phyloP scores from a whole-genome alignment of 2,113 vertebrate genomes.

The Antidorcas marsupialis region DNA sequence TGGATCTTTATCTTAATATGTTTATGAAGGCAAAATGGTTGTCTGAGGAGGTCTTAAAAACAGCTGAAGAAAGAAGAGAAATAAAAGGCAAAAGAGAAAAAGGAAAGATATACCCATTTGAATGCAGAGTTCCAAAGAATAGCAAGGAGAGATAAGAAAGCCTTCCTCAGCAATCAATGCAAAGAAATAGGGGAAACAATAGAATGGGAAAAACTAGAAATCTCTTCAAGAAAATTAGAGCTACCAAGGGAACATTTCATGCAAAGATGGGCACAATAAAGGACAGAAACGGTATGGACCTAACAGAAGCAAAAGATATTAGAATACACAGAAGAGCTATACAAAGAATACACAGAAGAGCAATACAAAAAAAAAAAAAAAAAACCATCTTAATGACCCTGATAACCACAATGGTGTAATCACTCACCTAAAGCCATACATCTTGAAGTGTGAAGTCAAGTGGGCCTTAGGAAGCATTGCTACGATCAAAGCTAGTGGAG shows the following conservation, averaged over 20 bases:
- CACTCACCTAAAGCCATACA: neutral
- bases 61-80: neutral
- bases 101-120: neutral
- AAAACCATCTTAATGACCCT: neutral
- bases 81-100: neutral
- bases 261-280: neutral
- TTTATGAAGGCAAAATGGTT: neutral
- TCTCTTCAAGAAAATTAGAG: neutral
- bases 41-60: neutral
- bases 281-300: neutral
- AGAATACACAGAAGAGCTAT: neutral
- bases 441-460: neutral
- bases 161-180: neutral
- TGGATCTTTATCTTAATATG: neutral
- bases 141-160: neutral
- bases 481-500: neutral
- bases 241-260: neutral
- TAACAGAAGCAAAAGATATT: neutral
- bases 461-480: neutral
- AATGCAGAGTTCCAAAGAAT: neutral
- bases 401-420: neutral
- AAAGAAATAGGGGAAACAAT: neutral
- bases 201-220: neutral
- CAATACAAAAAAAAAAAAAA: neutral
- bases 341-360: neutral